These are phyloP conservation scores for Pelobates fuscus DNA, from an alignment of 2,113 vertebrate species.

Conservation along the genomic window DNA sequence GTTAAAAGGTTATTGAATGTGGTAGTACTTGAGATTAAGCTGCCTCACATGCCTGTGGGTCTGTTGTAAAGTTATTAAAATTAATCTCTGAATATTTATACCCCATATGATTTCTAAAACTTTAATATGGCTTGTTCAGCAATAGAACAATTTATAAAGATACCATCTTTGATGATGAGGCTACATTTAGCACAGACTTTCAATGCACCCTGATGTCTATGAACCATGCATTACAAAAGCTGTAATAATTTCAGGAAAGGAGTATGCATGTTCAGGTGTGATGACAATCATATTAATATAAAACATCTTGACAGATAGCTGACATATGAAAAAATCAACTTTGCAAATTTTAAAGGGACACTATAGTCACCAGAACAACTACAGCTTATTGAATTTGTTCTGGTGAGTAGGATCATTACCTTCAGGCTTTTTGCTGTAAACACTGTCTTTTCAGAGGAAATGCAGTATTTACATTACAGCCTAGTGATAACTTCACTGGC, in stretches of 20 bases:
- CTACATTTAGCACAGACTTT: slow-evolving; percentile 25
- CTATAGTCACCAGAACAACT: no score
- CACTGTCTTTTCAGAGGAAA: no score
- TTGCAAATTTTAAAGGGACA: no score
- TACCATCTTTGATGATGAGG: slow-evolving; percentile 23
- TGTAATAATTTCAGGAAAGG: slow-evolving; percentile 18
- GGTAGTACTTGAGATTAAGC: slow-evolving; percentile 31
- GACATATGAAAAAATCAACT: no score
- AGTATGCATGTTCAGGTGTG: not conserved
- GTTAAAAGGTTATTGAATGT: slow-evolving; percentile 36
- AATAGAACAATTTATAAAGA: slow-evolving; percentile 44
- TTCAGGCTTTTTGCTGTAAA: no score
- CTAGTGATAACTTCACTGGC: no score
- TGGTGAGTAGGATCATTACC: no score
- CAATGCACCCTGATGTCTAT: slow-evolving; percentile 33
- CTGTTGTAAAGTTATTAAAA: slow-evolving; percentile 26
- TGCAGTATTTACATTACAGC: no score
- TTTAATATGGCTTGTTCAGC: slow-evolving; percentile 38
- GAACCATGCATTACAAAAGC: slow-evolving; percentile 8
- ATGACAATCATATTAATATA: slow-evolving; percentile 33
- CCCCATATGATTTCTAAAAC: slow-evolving; percentile 41
- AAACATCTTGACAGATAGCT: slow-evolving; percentile 13
- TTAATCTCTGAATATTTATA: slow-evolving; percentile 41
- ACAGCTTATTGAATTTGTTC: no score
- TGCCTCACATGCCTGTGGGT: slow-evolving; percentile 20